Conservation (phyloP, 2,113 vertebrate species). For the Etia nguti region DNA sequence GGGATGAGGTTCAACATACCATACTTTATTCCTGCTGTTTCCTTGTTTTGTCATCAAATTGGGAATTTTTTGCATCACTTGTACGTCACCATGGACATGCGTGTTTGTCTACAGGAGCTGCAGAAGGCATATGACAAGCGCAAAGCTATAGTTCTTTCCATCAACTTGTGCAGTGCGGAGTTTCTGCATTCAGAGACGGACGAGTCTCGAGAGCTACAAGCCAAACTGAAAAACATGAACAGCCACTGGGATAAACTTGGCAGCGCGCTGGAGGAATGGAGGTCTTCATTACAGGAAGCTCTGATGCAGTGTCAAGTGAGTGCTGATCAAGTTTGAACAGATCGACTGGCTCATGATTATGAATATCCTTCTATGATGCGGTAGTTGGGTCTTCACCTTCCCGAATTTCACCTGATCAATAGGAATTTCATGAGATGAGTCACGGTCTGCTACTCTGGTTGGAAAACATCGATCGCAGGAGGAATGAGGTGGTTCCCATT, state of each 20-base stretch:
- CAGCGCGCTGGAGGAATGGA: slow-evolving; percentile 84
- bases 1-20: too few species aligned
- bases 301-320: slow-evolving; percentile 95
- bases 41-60: neutral
- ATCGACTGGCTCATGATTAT: neutral
- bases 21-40: neutral
- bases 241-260: slow-evolving; percentile 85
- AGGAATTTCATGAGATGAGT: slow-evolving; percentile 99
- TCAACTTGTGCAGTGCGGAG: slow-evolving; percentile 93
- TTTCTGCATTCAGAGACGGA: slow-evolving; percentile 80
- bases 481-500: slow-evolving; percentile 89
- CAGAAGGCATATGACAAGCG: slow-evolving; percentile 91
- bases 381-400: neutral
- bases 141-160: slow-evolving; percentile 91
- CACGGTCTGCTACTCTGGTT: slow-evolving; percentile 93
- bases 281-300: slow-evolving; percentile 82
- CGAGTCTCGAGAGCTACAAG: slow-evolving; percentile 80
- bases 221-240: slow-evolving; percentile 88
- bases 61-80: neutral
- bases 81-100: neutral
- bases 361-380: neutral
- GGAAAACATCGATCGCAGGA: slow-evolving; percentile 95
- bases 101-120: slow-evolving; percentile 77
- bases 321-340: neutral
- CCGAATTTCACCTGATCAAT: neutral